Conservation (phyloP, 1,140 invertebrate genomes). For the Anoplophora glabripennis region DNA sequence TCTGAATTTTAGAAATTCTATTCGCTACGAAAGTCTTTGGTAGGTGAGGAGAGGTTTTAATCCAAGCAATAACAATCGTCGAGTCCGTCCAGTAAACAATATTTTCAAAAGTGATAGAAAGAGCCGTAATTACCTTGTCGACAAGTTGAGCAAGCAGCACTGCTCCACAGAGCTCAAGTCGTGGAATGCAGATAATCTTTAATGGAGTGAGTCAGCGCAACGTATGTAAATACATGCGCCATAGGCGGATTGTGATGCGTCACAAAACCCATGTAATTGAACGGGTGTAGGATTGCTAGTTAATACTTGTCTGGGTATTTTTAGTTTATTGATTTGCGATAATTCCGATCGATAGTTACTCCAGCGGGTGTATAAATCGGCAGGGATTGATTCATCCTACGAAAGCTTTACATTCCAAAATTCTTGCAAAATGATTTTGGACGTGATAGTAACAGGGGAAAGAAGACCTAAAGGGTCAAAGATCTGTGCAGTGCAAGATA, state of each 20-base stretch:
- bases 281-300: neutral
- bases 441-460: neutral
- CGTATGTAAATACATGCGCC: conserved; percentile 32
- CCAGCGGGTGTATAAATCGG: conserved; percentile 19
- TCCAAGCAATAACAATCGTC: conserved; percentile 15
- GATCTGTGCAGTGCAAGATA: conserved; percentile 8
- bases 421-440: conserved; percentile 16
- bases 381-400: conserved; percentile 27
- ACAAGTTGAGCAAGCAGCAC: conserved; percentile 25
- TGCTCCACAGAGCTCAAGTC: conserved; percentile 38
- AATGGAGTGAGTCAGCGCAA: conserved; percentile 25
- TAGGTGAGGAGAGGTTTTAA: conserved; percentile 1
- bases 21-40: conserved; percentile 11
- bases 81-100: conserved; percentile 19
- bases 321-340: neutral
- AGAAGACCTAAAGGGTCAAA: conserved; percentile 13
- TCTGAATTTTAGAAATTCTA: neutral
- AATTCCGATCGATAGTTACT: neutral
- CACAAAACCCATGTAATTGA: conserved; percentile 25
- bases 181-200: conserved; percentile 33
- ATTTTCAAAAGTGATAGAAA: conserved; percentile 1
- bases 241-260: conserved; percentile 34
- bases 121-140: neutral
- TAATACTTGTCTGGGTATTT: neutral
- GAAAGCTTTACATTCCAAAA: conserved; percentile 7